Conservation (phyloP, 2,888 invertebrate species). For the Nysson spinosus region DNA sequence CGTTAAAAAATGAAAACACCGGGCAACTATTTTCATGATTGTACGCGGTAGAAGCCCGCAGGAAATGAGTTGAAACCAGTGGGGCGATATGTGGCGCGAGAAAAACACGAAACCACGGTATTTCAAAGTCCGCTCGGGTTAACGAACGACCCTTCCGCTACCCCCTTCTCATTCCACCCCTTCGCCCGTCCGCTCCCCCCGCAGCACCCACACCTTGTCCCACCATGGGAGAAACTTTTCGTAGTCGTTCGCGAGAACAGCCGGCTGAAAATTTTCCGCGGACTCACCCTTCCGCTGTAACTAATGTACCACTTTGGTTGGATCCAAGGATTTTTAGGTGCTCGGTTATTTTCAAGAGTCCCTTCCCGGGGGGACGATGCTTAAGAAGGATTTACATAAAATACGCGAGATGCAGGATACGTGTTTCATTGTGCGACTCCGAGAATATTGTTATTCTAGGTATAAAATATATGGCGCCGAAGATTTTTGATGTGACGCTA, state of each 20-base stretch:
- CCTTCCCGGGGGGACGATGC: neutral
- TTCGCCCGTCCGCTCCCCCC: slow-evolving; percentile 1
- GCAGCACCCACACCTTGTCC: too few species aligned
- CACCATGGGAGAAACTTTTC: slow-evolving; percentile 56
- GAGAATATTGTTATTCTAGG: too few species aligned
- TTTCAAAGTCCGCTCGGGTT: slow-evolving; percentile 53
- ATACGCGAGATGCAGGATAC: too few species aligned
- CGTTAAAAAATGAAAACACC: neutral
- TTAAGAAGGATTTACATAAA: neutral
- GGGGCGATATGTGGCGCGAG: slow-evolving; percentile 42
- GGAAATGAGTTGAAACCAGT: slow-evolving; percentile 30
- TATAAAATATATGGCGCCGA: too few species aligned
- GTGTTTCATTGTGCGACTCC: too few species aligned
- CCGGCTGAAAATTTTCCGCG: slow-evolving; percentile 50
- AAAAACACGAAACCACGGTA: slow-evolving; percentile 57
- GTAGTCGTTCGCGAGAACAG: slow-evolving; percentile 26
- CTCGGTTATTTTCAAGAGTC: neutral
- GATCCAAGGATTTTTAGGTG: slow-evolving; percentile 13
- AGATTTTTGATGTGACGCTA: too few species aligned
- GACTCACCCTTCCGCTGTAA: slow-evolving; percentile 54
- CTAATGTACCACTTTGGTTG: slow-evolving; percentile 54
- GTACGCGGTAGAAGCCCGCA: neutral
- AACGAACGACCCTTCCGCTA: slow-evolving; percentile 38
- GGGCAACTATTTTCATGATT: neutral
- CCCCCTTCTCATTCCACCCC: slow-evolving; percentile 5